Percentiles rank a stretch among this genome's conserved stretches.
Evolutionary conservation across 2,888 invertebrate genomes (phyloP).

Genomic region (Pseudolycoriella hygida): DNA sequence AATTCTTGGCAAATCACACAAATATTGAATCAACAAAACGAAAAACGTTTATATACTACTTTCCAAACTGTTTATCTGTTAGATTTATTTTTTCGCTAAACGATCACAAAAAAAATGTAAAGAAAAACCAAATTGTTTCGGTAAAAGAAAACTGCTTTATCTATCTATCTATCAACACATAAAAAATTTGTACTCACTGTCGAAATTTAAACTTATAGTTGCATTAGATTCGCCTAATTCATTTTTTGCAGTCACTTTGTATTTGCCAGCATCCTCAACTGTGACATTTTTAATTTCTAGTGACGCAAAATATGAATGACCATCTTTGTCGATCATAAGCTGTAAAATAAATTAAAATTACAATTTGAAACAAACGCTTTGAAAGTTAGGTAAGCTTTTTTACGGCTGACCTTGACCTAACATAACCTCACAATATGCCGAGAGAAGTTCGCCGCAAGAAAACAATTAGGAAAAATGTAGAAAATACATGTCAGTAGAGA

Average conservation of each 20-base stretch:
- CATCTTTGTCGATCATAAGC: constrained; percentile 79
- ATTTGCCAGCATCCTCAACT: constrained; percentile 93
- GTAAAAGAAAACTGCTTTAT: no score
- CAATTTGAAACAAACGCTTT: no score
- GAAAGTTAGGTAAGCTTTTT: no score
- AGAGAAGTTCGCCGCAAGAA: no score
- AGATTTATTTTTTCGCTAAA: background rate
- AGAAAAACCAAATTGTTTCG: background rate
- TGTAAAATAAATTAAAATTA: constrained; percentile 23
- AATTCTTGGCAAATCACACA: no score
- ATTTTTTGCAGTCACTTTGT: constrained; percentile 93
- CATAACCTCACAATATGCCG: no score
- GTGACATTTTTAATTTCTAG: constrained; percentile 88
- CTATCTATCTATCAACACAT: no score
- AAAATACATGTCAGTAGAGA: no score
- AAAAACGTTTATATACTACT: background rate
- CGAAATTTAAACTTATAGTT: constrained; percentile 92
- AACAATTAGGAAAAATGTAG: no score
- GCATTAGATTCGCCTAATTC: constrained; percentile 95
- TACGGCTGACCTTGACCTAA: no score
- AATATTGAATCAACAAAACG: background rate
- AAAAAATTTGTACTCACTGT: constrained; percentile 58
- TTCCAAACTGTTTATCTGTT: background rate
- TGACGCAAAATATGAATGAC: constrained; percentile 83
- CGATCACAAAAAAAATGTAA: background rate